Evolutionary conservation across 92 coral and sea anemone genomes (phyloP).

Genomic region (Palythoa caribaeorum): DNA sequence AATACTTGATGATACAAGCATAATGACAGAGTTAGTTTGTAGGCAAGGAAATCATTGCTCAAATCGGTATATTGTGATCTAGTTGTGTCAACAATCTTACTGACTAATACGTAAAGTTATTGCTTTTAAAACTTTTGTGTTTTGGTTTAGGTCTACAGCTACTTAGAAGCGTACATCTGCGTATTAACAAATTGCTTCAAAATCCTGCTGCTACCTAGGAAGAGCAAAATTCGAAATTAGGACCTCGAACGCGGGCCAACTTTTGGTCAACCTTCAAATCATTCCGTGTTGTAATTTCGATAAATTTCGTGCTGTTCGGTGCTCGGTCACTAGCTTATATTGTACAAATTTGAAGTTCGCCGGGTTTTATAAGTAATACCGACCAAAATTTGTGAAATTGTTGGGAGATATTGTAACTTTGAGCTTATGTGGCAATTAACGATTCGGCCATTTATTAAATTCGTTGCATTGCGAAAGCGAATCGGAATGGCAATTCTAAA

Average conservation of each 20-base stretch:
- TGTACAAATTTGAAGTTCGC: background rate
- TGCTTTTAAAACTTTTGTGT: conserved; percentile 3
- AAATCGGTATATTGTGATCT: conserved; percentile 13
- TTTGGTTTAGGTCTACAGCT: background rate
- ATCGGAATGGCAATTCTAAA: background rate
- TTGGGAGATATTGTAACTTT: background rate
- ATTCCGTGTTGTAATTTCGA: background rate
- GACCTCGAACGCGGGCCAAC: background rate
- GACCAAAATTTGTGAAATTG: background rate
- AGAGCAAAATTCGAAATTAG: background rate
- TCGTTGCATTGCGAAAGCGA: background rate
- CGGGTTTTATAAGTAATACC: background rate
- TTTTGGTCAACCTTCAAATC: background rate
- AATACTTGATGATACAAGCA: background rate
- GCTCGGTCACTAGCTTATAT: background rate
- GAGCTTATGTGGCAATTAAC: background rate
- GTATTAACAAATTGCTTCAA: background rate
- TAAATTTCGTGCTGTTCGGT: background rate
- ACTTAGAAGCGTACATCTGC: background rate
- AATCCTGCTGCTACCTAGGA: background rate
- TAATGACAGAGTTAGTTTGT: background rate
- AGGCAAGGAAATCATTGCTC: background rate
- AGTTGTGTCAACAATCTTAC: conserved; percentile 41
- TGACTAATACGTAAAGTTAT: conserved; percentile 10
- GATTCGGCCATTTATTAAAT: background rate